Conservation (phyloP, 2,797 vertebrate species). For the Pangasius sanitwongsei region DNA sequence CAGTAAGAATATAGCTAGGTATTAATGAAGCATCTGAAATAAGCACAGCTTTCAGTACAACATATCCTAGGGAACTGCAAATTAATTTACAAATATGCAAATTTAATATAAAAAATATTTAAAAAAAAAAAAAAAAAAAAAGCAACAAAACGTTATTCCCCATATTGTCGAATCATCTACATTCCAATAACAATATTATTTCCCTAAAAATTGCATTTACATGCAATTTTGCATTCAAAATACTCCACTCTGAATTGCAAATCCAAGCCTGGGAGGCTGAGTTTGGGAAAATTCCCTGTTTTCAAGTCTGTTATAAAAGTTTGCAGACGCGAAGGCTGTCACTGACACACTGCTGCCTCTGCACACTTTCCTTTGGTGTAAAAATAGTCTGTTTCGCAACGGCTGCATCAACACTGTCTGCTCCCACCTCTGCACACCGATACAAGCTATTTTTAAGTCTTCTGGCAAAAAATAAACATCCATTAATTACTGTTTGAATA, state of each 20-base stretch:
- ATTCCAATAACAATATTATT: not conserved
- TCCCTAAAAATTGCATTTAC: not conserved
- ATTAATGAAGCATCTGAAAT: not conserved
- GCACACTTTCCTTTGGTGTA: conserved; percentile 13
- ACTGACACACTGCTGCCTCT: conserved; percentile 15
- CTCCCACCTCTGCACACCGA: conserved; percentile 10
- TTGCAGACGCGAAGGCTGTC: not conserved
- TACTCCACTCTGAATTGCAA: too few species aligned
- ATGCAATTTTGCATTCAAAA: not conserved
- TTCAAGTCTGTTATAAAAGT: not conserved
- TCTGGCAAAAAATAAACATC: not conserved
- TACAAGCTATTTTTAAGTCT: conserved; percentile 23
- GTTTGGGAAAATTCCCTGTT: not conserved
- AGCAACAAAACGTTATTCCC: too few species aligned
- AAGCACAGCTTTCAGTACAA: not conserved
- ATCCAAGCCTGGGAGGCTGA: not conserved
- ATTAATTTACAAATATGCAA: not conserved
- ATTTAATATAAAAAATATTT: too few species aligned
- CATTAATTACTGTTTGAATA: conserved; percentile 18
- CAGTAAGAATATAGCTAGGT: too few species aligned
- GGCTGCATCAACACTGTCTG: conserved; percentile 25
- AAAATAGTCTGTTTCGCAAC: conserved; percentile 20
- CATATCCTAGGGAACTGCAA: not conserved
- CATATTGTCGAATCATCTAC: not conserved
- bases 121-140: too few species aligned